Conservation (phyloP, 1,140 invertebrate species). For the Frieseomelitta varia region DNA sequence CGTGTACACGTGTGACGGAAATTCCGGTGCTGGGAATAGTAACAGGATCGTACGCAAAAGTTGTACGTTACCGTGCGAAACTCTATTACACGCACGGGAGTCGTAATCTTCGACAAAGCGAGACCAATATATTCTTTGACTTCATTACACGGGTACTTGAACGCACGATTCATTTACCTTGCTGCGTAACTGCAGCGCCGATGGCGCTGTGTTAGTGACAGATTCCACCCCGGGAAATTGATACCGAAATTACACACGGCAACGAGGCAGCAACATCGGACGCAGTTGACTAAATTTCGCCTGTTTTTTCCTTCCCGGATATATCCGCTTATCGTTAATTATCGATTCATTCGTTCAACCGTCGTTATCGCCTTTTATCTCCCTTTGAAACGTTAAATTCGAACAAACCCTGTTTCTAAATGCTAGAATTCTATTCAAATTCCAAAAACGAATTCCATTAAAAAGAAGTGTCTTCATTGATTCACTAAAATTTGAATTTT, state of each 20-base stretch:
- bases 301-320: background rate
- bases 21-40: background rate
- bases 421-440: too few relatives aligned
- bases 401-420: too few relatives aligned
- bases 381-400: too few relatives aligned
- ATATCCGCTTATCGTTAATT: background rate
- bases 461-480: too few relatives aligned
- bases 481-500: too few relatives aligned
- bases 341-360: background rate
- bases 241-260: background rate
- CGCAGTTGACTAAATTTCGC: background rate
- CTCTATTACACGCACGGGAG: constrained; percentile 75
- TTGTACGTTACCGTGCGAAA: constrained; percentile 51
- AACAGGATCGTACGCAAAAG: constrained; percentile 1
- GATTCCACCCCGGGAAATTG: constrained; percentile 10
- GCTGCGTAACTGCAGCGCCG: constrained; percentile 27
- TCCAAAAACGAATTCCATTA: too few relatives aligned
- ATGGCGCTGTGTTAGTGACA: background rate
- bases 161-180: constrained; percentile 68
- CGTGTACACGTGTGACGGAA: background rate
- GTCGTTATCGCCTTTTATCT: too few relatives aligned
- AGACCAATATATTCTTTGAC: constrained; percentile 71
- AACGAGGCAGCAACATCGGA: background rate
- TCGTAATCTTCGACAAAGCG: constrained; percentile 75
- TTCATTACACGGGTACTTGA: constrained; percentile 79